phyloP scores from a whole-genome alignment of 2,888 invertebrate species.

The Girardia tigrina region DNA sequence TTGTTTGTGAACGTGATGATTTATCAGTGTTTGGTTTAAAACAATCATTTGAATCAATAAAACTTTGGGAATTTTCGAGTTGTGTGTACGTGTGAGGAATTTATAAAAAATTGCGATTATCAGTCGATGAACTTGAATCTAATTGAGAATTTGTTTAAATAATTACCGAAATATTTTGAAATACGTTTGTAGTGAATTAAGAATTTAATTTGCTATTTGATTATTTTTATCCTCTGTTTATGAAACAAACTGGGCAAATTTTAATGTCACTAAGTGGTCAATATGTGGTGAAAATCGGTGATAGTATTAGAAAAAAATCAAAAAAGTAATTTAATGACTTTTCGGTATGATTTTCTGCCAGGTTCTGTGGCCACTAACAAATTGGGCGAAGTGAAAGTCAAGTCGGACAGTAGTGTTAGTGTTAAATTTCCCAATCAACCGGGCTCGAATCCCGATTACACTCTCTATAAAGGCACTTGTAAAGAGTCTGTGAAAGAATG shows the following conservation, averaged over 20 bases:
- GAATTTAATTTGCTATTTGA: too few relatives aligned
- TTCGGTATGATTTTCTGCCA: background rate
- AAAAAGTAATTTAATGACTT: slow-evolving; percentile 11
- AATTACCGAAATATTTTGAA: too few relatives aligned
- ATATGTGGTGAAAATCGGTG: background rate
- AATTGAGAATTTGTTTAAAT: too few relatives aligned
- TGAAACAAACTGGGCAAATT: background rate
- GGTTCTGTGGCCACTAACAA: slow-evolving; percentile 1
- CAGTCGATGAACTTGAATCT: too few relatives aligned
- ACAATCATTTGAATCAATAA: too few relatives aligned
- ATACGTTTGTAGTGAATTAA: too few relatives aligned
- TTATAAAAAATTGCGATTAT: too few relatives aligned
- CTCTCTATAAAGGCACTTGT: background rate
- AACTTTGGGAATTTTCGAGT: too few relatives aligned
- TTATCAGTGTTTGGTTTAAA: too few relatives aligned
- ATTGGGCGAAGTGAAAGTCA: background rate
- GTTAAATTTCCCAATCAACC: slow-evolving; percentile 17
- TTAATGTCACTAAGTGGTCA: background rate
- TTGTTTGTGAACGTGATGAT: too few relatives aligned
- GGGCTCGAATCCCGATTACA: background rate
- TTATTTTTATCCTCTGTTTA: background rate
- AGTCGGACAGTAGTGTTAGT: background rate
- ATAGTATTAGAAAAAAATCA: background rate
- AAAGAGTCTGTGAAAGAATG: slow-evolving; percentile 12
- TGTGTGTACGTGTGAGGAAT: too few relatives aligned